These are phyloP conservation scores for Temnothorax unifasciatus DNA, from an alignment of 2,888 invertebrate species.

Conservation along the genomic window DNA sequence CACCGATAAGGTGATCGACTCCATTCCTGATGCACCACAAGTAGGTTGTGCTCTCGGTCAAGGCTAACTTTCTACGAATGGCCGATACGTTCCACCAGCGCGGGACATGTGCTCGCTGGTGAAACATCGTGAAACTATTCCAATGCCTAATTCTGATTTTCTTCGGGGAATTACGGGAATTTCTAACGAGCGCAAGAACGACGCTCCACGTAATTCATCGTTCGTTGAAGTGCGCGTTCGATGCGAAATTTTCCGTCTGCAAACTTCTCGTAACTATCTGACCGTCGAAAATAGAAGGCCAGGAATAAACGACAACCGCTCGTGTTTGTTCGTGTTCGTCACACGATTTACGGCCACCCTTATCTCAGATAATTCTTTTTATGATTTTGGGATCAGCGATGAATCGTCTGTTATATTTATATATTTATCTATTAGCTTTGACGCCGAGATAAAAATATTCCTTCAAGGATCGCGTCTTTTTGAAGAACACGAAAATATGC, in stretches of 20 bases:
- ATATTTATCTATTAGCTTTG: not conserved
- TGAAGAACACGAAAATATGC: not conserved
- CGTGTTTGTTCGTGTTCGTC: not conserved
- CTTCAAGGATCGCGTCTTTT: not conserved
- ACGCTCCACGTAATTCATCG: not conserved
- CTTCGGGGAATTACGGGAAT: not conserved
- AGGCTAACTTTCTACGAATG: constrained; percentile 75
- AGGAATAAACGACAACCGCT: constrained; percentile 3
- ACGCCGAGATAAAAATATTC: not conserved
- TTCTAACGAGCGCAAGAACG: not conserved
- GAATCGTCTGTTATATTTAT: not conserved
- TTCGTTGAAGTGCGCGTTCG: not conserved
- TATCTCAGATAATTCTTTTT: not conserved
- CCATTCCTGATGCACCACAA: constrained; percentile 67
- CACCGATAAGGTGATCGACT: constrained; percentile 64
- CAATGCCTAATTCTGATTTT: not conserved
- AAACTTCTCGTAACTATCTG: not conserved
- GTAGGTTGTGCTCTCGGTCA: constrained; percentile 79
- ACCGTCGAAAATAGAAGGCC: not conserved
- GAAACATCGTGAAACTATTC: not conserved
- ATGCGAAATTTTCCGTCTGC: not conserved
- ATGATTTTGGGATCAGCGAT: not conserved
- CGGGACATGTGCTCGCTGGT: not conserved
- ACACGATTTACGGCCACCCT: not conserved
- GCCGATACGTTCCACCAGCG: constrained; percentile 36